These are phyloP conservation scores for Apteryx owenii DNA, from an alignment of 2,113 vertebrate genomes.

Conservation along the genomic window DNA sequence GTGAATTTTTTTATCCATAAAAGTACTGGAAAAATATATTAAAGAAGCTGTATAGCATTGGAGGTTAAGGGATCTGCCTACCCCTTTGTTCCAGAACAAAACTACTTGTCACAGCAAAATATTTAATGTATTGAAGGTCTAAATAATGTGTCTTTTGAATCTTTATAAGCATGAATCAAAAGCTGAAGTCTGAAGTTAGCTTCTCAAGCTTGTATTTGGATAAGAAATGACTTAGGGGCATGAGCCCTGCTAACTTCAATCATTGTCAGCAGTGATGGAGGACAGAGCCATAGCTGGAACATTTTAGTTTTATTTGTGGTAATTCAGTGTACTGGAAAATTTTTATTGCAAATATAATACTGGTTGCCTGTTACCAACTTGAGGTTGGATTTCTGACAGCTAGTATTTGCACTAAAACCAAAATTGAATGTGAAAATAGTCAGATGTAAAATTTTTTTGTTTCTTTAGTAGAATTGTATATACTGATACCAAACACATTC, in stretches of 20 bases:
- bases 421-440: neutral
- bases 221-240: neutral
- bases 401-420: neutral
- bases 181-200: neutral
- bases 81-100: neutral
- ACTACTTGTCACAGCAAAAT: neutral
- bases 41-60: neutral
- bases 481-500: neutral
- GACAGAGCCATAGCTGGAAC: neutral
- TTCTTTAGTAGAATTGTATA: neutral
- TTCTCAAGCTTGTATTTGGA: neutral
- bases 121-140: too few species aligned
- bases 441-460: neutral
- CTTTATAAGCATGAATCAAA: neutral
- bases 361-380: neutral
- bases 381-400: neutral
- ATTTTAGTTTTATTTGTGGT: neutral
- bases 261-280: neutral
- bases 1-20: neutral
- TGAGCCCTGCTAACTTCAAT: neutral
- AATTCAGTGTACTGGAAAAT: neutral
- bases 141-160: neutral
- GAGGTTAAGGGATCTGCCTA: neutral
- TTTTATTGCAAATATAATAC: neutral
- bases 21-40: neutral